Evolutionary conservation across 2,113 vertebrate species (phyloP), one percentile per base, ranked within the genome.

Genomic region (Boleophthalmus pectinirostris): DNA sequence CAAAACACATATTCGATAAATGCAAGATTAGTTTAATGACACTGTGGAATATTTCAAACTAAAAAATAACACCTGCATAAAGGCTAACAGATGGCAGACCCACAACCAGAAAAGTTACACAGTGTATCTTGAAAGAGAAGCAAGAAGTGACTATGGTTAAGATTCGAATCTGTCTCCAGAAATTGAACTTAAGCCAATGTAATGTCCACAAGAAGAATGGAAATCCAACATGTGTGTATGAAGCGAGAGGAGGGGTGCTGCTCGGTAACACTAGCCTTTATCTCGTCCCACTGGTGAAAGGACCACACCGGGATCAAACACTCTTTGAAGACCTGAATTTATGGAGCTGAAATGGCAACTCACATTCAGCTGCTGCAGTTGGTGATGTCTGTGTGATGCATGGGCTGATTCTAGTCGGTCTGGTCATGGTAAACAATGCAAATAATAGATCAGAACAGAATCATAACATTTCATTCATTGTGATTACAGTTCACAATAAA

Each of bases 191-290:
- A 47, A 47, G 46, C 3, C 13, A 47, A 46, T 53, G 51, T 33
- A 43, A 35, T 35, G 33, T 35, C 33, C 33, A 2, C 33, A 2
- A 35, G 6, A 35, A 35, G 6, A 2, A 35, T 35, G 33, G 33
- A 35, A 35, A 35, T 35, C 33, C 33, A 35, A 35, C 33, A 35
- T n/a, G n/a, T 71, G 70, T 33, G 53, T 51, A 23, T 23, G 33
- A 21, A 9, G n/a, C 25, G n/a, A 25, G 65, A 43, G 38, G 57
- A 5, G 51, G 47, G 15, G 49, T 82, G 72, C 77, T 78, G 70
- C 45, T 70, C 73, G 60, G 84, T 79, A 85, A 86, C 80, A 72
- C 67, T 75, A 86, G 47, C 84, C 85, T 83, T 84, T 85, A 77
- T 70, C 70, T 66, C 69, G 38, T 75, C 63, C 71, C 72, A 51